phyloP scores from a whole-genome alignment of 2,797 vertebrate genomes.

The Danio tinwini region DNA sequence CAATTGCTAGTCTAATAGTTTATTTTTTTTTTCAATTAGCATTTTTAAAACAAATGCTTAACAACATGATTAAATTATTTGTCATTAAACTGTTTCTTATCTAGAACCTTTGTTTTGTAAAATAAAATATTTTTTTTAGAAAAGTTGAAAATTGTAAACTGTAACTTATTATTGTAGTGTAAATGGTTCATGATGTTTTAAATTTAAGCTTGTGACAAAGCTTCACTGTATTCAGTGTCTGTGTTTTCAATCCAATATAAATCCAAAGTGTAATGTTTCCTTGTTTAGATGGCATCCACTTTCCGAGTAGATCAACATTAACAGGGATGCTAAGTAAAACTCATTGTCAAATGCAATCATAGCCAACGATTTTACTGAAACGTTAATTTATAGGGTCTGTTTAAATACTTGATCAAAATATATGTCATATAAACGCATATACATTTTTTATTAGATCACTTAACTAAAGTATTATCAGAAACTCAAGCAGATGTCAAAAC shows the following conservation, averaged over 20 bases:
- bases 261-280: neutral
- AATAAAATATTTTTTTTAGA: neutral
- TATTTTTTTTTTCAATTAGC: neutral
- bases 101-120: neutral
- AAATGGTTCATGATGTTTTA: neutral
- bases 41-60: neutral
- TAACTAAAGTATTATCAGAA: slow-evolving; percentile 84
- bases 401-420: slow-evolving; percentile 15
- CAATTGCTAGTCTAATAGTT: neutral
- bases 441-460: slow-evolving; percentile 75
- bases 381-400: neutral
- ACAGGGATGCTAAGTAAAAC: neutral
- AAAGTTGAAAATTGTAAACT: neutral
- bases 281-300: neutral
- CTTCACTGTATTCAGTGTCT: neutral
- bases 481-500: slow-evolving; percentile 93
- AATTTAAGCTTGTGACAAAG: neutral
- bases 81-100: neutral
- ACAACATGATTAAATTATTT: neutral
- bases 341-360: neutral
- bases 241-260: neutral
- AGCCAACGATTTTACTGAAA: neutral
- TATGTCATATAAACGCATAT: slow-evolving; percentile 51
- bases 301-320: neutral
- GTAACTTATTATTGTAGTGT: neutral